Percentiles rank a stretch among this genome's conserved stretches.
These are phyloP conservation scores for Caradrina clavipalpis DNA, from an alignment of 2,888 invertebrate species.

Conservation along the genomic window DNA sequence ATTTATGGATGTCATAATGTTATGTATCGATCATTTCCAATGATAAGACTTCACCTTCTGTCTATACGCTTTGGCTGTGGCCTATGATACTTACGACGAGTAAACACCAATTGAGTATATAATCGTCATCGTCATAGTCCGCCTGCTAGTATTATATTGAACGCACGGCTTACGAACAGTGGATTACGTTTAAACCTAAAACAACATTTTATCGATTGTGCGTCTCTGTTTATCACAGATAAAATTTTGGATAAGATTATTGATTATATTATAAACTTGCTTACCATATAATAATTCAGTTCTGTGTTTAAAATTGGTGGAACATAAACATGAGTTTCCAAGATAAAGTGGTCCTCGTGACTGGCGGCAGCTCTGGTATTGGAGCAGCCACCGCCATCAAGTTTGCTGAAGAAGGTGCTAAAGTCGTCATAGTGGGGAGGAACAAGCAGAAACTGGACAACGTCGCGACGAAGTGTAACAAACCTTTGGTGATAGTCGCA, in stretches of 20 bases:
- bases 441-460: constrained; percentile 52
- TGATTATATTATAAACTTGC: neutral
- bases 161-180: neutral
- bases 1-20: too few species aligned
- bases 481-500: constrained; percentile 30
- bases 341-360: constrained; percentile 67
- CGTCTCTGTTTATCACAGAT: neutral
- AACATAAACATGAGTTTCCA: constrained; percentile 62
- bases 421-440: constrained; percentile 63
- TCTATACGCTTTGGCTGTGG: neutral
- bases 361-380: constrained; percentile 69
- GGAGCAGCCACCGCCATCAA: constrained; percentile 63
- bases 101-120: neutral
- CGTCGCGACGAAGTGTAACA: constrained; percentile 30
- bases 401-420: constrained; percentile 59
- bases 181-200: neutral
- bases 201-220: neutral
- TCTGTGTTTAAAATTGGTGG: neutral
- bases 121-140: neutral
- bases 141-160: neutral
- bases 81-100: neutral
- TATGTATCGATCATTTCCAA: too few species aligned
- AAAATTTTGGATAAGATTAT: neutral
- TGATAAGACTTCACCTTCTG: too few species aligned
- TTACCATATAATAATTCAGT: neutral